Evolutionary conservation across 2,888 invertebrate species (phyloP), one percentile per base, ranked within the genome.

Genomic region (Priocnemis perturbator): DNA sequence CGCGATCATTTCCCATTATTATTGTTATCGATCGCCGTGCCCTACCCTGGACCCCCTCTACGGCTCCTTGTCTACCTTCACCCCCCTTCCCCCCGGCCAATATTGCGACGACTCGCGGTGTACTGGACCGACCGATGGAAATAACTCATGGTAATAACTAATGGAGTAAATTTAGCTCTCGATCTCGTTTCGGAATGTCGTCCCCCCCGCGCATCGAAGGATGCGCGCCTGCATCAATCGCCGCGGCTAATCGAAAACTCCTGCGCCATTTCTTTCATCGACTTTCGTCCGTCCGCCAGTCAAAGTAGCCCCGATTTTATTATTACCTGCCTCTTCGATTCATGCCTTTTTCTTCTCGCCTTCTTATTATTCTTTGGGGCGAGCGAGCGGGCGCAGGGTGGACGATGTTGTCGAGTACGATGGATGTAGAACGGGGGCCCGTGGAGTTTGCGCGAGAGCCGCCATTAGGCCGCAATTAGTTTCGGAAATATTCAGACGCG

Each of bases 1-100:
- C 85, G 85, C 86, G 83, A 86, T 86, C 86, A 86, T 86, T 86
- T 86, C 83, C 86, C 83, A 86, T 85, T 85, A 85, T 85, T 85
- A 85, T 84, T 83, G 79, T 83, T 77, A 86, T 86, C 85, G 85
- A 86, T 86, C 85, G 78, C 70, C 74, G 77, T 74, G 72, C 68
- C 73, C 76, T 71, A 59, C 77, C 76, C 71, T 58, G 60, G 63
- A 60, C 57, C 69, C 58, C 56, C 61, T 65, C 45, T 50, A 50
- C 14, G 50, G 45, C 23, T 45, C 52, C 64, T 64, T 20, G n/a
- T 60, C 26, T 26, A 3, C 5, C 26, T 26, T 9, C 45, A 53
- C 30, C 21, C 45, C 14, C 44, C 9, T 19, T 14, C 5, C 63
- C 55, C 48, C 14, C 48, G 45, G 60, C 72, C 74, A 76, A 81